Evolutionary conservation across 1,140 invertebrate species (phyloP), one percentile per base, ranked within the genome.

Genomic region (Varroa destructor): DNA sequence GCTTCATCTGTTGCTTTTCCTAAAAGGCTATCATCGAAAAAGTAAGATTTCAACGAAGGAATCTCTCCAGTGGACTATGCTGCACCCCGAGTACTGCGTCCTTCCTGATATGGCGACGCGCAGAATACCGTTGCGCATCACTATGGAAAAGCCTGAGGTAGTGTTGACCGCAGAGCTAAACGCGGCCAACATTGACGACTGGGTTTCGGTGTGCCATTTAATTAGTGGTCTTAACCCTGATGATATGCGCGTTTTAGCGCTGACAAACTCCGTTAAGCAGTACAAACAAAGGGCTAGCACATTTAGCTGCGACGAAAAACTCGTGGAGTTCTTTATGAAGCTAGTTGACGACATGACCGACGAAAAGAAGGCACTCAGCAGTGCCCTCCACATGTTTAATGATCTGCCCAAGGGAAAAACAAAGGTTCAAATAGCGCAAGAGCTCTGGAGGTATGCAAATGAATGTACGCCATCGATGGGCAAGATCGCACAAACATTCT

Each of bases 331-430:
- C n/a, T 67, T 67, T 46, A 67, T 67, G 61, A 67, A 67, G 36
- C 61, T 67, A 2, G 61, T 67, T 37, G 61, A 67, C 8, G 61
- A 67, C 37, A 67, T 67, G 61, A 67, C 61, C 10, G 61, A 67
- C 61, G 61, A 67, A 37, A 67, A 67, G 46, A 67, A 67, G 46
- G 61, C 61, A 43, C 61, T 67, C 40, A 67, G 61, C 61, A 67
- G 61, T 67, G 61, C 61, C 12, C 46, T 67, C 12, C 61, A 67
- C 61, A 67, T 67, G 61, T 67, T 67, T 37, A 67, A 67, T 8
- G 61, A 67, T 5, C 37, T 67, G 12, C 61, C 61, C 61, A 40
- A 46, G 12, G 61, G 61, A 37, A 67, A 67, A 40, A 67, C 61
- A n/a, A 67, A 67, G 61, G 61, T 67, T 10, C 61, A 67, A 8